phyloP scores from a whole-genome alignment of 2,113 vertebrate species.

The Myotis brandtii region DNA sequence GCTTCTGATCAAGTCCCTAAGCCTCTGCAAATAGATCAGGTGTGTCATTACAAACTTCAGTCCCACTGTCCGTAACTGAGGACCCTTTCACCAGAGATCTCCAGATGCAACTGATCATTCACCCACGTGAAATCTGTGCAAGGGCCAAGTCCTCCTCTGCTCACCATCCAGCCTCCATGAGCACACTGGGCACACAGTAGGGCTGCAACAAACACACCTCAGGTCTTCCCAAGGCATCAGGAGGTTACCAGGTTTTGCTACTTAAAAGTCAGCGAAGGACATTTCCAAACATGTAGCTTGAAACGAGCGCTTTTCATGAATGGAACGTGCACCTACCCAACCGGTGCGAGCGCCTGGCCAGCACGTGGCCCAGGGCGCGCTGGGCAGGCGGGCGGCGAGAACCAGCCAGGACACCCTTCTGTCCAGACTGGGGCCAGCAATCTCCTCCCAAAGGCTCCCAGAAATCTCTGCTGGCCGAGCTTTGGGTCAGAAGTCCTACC shows the following conservation, averaged over 20 bases:
- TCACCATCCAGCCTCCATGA: background rate
- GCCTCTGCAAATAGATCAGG: background rate
- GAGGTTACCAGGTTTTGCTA: background rate
- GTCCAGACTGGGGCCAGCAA: fast-evolving
- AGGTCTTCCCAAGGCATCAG: background rate
- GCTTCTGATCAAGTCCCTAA: background rate
- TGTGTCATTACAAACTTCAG: background rate
- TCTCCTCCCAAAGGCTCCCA: background rate
- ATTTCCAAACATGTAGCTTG: background rate
- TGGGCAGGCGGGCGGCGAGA: background rate
- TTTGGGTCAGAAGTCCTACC: background rate
- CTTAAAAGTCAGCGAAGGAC: background rate
- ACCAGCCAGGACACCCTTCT: background rate
- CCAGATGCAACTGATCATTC: background rate
- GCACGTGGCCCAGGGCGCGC: fast-evolving
- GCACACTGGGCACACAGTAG: background rate
- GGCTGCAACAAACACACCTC: background rate
- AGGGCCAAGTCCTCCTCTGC: background rate
- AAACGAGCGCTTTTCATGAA: background rate
- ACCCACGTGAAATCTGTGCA: background rate
- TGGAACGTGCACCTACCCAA: too few species aligned
- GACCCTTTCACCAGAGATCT: background rate
- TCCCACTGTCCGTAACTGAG: background rate
- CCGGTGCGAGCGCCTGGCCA: fast-evolving
- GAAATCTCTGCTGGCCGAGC: fast-evolving